Evolutionary conservation across 2,113 vertebrate species (phyloP), one percentile per base, ranked within the genome.

Genomic region (Talpa occidentalis): DNA sequence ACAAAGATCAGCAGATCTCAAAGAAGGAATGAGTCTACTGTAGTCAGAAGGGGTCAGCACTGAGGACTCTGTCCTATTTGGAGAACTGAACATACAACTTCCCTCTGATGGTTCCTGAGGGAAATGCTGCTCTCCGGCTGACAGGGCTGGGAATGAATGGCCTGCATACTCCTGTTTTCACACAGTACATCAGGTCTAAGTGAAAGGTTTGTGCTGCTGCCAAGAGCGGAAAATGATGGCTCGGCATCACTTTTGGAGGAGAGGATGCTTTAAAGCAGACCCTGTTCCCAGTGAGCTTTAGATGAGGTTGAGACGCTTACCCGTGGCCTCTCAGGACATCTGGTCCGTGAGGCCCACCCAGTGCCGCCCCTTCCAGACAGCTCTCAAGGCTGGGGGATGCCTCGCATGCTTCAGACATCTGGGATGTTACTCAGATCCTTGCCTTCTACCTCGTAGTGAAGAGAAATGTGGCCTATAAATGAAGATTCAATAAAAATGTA

Each of bases 201-300:
- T 92, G 93, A 96, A 97, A 97, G 95, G 95, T 97, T 96, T 97
- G 94, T 84, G 80, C 84, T 96, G 90, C 95, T 96, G 97, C 96
- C 96, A 97, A 94, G 88, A 96, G 62, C 88, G 78, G 93, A 94
- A 95, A 95, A 91, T 95, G 93, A 97, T 96, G 93, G 88, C 90
- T 96, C n/a, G 24, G 88, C 19, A 0, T 95, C 93, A 56, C 84
- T 92, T 87, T 88, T 16, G 14, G 90, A 94, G 56, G 70, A 95
- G 62, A 94, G n/a, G 91, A 88, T 94, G 93, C 69, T 96, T 95
- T 92, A 93, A 93, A 97, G 90, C 80, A 59, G 77, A 72, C 26
- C 28, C 59, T 42, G 52, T 64, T 97, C 90, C 64, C 52, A 60
- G 93, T 78, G 94, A 62, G 76, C 47, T 95, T 85, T 67, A 21